Evolutionary conservation across 2,888 invertebrate species (phyloP).

Genomic region (Cartodere bifasciata): DNA sequence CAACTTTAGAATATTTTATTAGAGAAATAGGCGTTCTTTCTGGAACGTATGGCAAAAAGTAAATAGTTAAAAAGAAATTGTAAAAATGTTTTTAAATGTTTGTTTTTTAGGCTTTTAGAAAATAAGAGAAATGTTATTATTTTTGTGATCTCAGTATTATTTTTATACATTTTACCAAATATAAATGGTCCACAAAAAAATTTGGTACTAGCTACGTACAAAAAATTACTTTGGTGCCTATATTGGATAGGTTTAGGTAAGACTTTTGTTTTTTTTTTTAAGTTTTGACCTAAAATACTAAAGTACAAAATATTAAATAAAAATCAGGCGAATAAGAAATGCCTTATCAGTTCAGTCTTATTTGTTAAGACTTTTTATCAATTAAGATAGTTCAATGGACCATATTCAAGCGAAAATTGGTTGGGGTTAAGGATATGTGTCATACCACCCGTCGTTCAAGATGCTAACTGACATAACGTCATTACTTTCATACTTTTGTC

Average conservation of each 20-base stretch:
- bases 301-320: conserved; percentile 3
- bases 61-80: conserved; percentile 22
- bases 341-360: conserved; percentile 1
- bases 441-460: too few species aligned
- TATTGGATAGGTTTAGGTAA: conserved; percentile 34
- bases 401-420: too few species aligned
- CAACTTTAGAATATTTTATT: conserved; percentile 67
- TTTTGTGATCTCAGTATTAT: conserved; percentile 37
- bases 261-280: too few species aligned
- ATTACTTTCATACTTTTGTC: too few species aligned
- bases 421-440: too few species aligned
- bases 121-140: conserved; percentile 44
- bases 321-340: not conserved
- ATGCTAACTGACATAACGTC: too few species aligned
- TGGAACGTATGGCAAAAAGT: conserved; percentile 46
- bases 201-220: conserved; percentile 40
- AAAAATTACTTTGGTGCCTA: conserved; percentile 30
- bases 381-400: too few species aligned
- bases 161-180: conserved; percentile 42
- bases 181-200: conserved; percentile 53
- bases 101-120: conserved; percentile 43
- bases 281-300: too few species aligned
- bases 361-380: too few species aligned
- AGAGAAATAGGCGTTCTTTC: conserved; percentile 57
- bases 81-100: conserved; percentile 10